Base-by-base conservation (phyloP, 1,140 invertebrate species). In the Drosophila tani region DNA sequence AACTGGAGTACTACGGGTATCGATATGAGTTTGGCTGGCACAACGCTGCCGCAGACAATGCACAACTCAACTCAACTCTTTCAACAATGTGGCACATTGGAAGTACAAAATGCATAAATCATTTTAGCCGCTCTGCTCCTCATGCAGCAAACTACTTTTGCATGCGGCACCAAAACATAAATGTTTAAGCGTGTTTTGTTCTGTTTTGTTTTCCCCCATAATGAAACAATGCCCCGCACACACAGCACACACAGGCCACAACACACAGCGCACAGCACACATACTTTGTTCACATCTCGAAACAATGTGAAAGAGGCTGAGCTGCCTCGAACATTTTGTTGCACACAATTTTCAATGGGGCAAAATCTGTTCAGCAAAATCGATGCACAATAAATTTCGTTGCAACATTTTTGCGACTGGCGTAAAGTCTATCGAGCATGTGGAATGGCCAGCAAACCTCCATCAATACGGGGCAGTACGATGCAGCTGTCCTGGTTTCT, bases 21-120 rank as follows among this genome's bases (percentile, higher is more conserved):
- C 64, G 75, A 76, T 59, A 46, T 29, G 29, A 29, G 5, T 45
- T 45, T 27, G 63, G 32, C 21, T 46, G 40, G 24, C 38, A 43
- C 21, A 68, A 19, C 41, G 15, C 63, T 38, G 41, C 43, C 49
- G 62, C 75, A 82, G 62, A 55, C 75, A 84, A 68, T 43, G 50
- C 24, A 49, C 40, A 41, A 65, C 78, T 67, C 21, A 46, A 35
- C 29, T 27, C 67, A 56, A 70, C 57, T 62, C 65, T 66, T 86
- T 79, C 82, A 82, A 83, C 83, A 86, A 86, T 86, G 83, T 86
- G 67, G 67, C 80, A 88, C 83, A 87, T 77, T 77, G 66, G 51
- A 74, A 74, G 70, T 45, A 73, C 81, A 63, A 74, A 75, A 88
- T 84, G 83, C 81, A 88, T 87, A 87, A 88, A 87, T 88, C 84